These are phyloP conservation scores for Hylaeus volcanicus DNA, from an alignment of 1,140 invertebrate species.

Conservation along the genomic window DNA sequence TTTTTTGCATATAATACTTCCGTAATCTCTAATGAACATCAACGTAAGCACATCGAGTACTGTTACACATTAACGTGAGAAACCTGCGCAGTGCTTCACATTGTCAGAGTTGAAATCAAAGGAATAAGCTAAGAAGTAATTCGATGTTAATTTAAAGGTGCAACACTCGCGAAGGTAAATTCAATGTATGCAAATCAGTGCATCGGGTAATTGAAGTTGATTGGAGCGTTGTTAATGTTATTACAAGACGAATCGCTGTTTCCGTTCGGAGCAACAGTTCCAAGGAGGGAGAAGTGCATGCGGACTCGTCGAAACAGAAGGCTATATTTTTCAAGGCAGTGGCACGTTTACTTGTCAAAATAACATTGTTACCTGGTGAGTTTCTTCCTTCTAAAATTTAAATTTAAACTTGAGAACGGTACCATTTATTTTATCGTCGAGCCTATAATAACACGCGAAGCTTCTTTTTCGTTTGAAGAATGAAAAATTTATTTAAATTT, in stretches of 20 bases:
- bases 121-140: slow-evolving; percentile 13
- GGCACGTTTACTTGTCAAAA: not conserved
- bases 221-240: slow-evolving; percentile 21
- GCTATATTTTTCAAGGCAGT: not conserved
- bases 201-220: slow-evolving; percentile 13
- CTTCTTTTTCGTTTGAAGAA: not conserved
- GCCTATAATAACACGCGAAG: too few species aligned
- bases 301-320: not conserved
- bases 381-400: too few species aligned
- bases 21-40: not conserved
- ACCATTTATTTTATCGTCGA: too few species aligned
- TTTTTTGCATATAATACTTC: too few species aligned
- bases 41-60: not conserved
- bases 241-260: not conserved
- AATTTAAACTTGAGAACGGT: too few species aligned
- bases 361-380: not conserved
- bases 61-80: slow-evolving; percentile 27
- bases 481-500: not conserved
- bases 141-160: slow-evolving; percentile 19
- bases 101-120: not conserved
- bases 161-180: not conserved
- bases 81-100: not conserved
- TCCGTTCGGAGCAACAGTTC: not conserved
- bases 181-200: slow-evolving; percentile 33
- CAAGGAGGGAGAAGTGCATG: too few species aligned